These are phyloP conservation scores for Drosophila diplacantha DNA, from an alignment of 2,888 invertebrate genomes.

Conservation along the genomic window DNA sequence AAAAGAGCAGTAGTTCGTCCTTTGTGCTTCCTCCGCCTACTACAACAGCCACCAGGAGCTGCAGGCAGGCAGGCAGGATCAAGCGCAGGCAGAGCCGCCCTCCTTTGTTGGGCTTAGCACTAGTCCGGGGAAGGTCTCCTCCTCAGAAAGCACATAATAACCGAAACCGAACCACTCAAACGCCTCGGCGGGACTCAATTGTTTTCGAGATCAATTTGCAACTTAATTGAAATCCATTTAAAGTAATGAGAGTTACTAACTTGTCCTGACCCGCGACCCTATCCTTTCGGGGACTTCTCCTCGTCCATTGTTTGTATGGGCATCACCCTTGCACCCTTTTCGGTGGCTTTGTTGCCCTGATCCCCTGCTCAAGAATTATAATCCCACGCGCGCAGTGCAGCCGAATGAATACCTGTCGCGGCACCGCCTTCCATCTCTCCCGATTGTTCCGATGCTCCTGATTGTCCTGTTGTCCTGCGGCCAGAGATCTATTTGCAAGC, in stretches of 20 bases:
- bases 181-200: constrained; percentile 67
- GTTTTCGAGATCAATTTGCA: constrained; percentile 74
- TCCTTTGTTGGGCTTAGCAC: constrained; percentile 46
- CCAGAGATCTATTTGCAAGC: constrained; percentile 56
- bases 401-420: constrained; percentile 20
- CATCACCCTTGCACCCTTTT: constrained; percentile 27
- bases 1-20: constrained; percentile 19
- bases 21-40: constrained; percentile 7
- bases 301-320: constrained; percentile 6
- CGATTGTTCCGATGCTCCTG: constrained; percentile 23
- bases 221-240: constrained; percentile 76
- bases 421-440: constrained; percentile 1
- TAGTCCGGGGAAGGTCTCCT: constrained; percentile 12
- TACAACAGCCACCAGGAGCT: constrained; percentile 10
- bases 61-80: constrained; percentile 28
- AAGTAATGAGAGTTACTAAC: constrained; percentile 75
- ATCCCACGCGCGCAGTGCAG: constrained; percentile 38
- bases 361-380: constrained; percentile 67
- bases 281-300: constrained; percentile 25
- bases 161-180: constrained; percentile 54
- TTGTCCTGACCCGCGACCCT: constrained; percentile 47
- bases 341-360: constrained; percentile 36
- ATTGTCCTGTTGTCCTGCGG: constrained; percentile 29
- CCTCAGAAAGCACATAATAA: constrained; percentile 44
- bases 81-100: constrained; percentile 23